Percentiles rank a stretch among this genome's conserved stretches.
phyloP scores from a whole-genome alignment of 2,113 vertebrate species.

The human (Homo sapiens) region GRCh38 chr20:8171001-8171500 shows the following conservation, averaged over 20 bases:
- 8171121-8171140: neutral
- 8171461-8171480: neutral
- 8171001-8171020: slow-evolving; percentile 14
- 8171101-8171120: neutral
- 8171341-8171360: neutral
- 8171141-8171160: neutral
- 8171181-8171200: neutral
- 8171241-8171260: too few species aligned
- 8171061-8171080: neutral
- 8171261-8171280: neutral
- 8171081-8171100: neutral
- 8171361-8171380: neutral
- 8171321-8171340: neutral
- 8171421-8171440: neutral
- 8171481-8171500: neutral
- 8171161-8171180: neutral
- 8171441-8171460: neutral
- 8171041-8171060: slow-evolving; percentile 12
- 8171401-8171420: neutral
- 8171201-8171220: neutral
- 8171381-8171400: neutral
- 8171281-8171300: neutral
- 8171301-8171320: neutral
- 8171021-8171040: slow-evolving; percentile 18
- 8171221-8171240: too few species aligned